Evolutionary conservation across 1,140 invertebrate genomes (phyloP).

Genomic region (Monomorium pharaonis): DNA sequence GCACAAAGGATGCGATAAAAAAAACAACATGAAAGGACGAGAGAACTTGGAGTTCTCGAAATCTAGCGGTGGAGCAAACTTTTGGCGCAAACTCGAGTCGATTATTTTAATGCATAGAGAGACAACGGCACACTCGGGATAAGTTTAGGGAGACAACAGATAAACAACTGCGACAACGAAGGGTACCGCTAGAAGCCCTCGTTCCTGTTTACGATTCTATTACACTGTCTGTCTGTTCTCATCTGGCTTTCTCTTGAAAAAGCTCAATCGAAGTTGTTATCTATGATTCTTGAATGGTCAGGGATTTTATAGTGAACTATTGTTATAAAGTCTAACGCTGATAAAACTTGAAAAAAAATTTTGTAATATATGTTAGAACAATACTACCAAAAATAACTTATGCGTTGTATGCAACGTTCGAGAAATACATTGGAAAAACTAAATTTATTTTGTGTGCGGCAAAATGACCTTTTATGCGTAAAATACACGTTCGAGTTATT

Average conservation of each 20-base stretch:
- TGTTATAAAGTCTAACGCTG: not conserved
- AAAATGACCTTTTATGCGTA: not conserved
- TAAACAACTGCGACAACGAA: constrained; percentile 50
- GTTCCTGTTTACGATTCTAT: constrained; percentile 42
- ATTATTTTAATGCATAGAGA: constrained; percentile 71
- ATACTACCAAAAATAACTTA: not conserved
- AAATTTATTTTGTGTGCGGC: not conserved
- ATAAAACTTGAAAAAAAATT: not conserved
- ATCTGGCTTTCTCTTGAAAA: not conserved
- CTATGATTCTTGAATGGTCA: not conserved
- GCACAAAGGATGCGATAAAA: constrained; percentile 13
- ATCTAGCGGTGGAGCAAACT: constrained; percentile 14
- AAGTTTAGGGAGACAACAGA: constrained; percentile 12
- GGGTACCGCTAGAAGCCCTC: not conserved
- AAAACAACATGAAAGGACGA: not conserved
- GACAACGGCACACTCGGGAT: constrained; percentile 22
- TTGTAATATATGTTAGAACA: not conserved
- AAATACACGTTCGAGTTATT: not conserved
- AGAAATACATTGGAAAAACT: not conserved
- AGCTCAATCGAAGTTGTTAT: not conserved
- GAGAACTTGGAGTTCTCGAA: not conserved
- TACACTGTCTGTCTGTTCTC: not conserved
- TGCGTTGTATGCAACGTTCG: not conserved
- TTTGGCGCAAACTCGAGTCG: constrained; percentile 56
- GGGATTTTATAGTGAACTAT: not conserved